Evolutionary conservation across 2,888 invertebrate genomes (phyloP).

Genomic region (Pammene aurita): DNA sequence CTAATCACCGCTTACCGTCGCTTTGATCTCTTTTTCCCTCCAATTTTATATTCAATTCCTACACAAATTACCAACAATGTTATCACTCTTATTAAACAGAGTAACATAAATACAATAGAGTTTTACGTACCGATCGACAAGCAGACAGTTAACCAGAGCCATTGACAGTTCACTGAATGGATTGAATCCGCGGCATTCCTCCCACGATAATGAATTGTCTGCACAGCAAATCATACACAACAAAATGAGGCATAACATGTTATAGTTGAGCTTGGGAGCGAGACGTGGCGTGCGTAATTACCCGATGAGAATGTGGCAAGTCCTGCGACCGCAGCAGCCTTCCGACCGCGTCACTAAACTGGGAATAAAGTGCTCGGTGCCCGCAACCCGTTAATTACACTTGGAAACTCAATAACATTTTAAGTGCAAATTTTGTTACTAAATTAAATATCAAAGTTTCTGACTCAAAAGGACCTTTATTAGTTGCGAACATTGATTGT

Average conservation of each 20-base stretch:
- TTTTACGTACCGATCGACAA: slow-evolving; percentile 40
- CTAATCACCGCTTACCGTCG: slow-evolving; percentile 65
- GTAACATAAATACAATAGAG: slow-evolving; percentile 39
- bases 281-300: slow-evolving; percentile 77
- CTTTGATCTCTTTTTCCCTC: slow-evolving; percentile 68
- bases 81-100: slow-evolving; percentile 16
- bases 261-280: slow-evolving; percentile 75
- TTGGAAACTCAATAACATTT: slow-evolving; percentile 68
- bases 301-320: slow-evolving; percentile 78
- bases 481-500: slow-evolving; percentile 14
- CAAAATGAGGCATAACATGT: slow-evolving; percentile 80
- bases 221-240: slow-evolving; percentile 78
- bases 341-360: slow-evolving; percentile 67
- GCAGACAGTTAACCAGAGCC: slow-evolving; percentile 52
- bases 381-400: slow-evolving; percentile 76
- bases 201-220: slow-evolving; percentile 78
- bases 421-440: slow-evolving; percentile 56
- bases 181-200: slow-evolving; percentile 66
- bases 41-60: slow-evolving; percentile 26
- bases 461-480: slow-evolving; percentile 9
- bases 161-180: slow-evolving; percentile 56
- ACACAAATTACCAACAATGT: slow-evolving; percentile 23
- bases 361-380: slow-evolving; percentile 73
- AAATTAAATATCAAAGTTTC: slow-evolving; percentile 45
- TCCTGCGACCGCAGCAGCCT: slow-evolving; percentile 70